Percentiles rank a stretch among this genome's conserved stretches.
Evolutionary conservation across 2,113 vertebrate species (phyloP).

Genomic region (Hippocampus comes): DNA sequence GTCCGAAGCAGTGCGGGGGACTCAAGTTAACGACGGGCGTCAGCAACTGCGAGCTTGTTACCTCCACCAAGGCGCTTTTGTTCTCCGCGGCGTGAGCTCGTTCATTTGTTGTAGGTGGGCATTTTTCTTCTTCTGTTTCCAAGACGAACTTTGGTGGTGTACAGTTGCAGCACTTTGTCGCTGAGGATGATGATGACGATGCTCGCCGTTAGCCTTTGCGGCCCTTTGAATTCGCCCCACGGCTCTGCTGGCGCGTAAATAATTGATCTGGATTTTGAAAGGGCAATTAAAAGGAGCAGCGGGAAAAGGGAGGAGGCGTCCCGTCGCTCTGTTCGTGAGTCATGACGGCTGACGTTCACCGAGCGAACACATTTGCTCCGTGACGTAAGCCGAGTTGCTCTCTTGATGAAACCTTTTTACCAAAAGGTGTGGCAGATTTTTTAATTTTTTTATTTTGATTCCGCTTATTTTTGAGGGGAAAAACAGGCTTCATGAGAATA

Average conservation of each 20-base stretch:
- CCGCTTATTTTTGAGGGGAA: no score
- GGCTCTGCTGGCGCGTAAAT: conserved; percentile 64
- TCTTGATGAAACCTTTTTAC: background rate
- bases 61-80: background rate
- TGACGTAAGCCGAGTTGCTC: background rate
- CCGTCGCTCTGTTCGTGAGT: conserved; percentile 65
- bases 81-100: background rate
- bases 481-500: no score
- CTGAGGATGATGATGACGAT: background rate
- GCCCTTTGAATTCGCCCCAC: conserved; percentile 6
- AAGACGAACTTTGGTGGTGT: background rate
- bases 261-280: conserved; percentile 70
- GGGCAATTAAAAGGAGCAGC: conserved; percentile 70
- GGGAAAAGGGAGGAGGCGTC: conserved; percentile 61
- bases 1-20: no score
- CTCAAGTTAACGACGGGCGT: no score
- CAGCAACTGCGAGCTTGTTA: background rate
- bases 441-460: no score
- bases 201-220: background rate
- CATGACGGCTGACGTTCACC: conserved; percentile 71
- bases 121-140: background rate
- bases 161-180: background rate
- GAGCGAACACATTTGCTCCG: conserved; percentile 12
- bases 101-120: background rate
- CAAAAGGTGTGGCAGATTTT: background rate